A percentile compares a stretch with the other conserved stretches of the same genome.
phyloP scores from a whole-genome alignment of 2,888 invertebrate species.

The Andrena trimmerana region DNA sequence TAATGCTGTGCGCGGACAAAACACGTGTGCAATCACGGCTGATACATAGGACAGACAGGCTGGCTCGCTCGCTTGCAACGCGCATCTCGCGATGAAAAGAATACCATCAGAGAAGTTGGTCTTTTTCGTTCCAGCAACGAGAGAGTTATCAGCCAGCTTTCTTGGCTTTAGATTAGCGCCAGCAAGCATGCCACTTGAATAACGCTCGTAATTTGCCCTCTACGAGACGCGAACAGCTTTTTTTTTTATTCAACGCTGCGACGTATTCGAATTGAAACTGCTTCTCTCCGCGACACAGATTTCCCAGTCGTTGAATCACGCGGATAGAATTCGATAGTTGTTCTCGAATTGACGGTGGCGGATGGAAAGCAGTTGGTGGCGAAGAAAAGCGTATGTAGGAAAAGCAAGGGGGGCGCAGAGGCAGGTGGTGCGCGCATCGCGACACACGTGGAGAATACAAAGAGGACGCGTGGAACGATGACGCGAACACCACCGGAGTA shows the following conservation, averaged over 20 bases:
- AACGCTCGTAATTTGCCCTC: not conserved
- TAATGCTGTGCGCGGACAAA: constrained; percentile 22
- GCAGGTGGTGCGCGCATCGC: not conserved
- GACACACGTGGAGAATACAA: constrained; percentile 31
- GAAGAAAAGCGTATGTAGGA: no score
- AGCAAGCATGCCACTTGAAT: not conserved
- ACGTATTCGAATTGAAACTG: not conserved
- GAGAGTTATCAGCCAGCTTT: not conserved
- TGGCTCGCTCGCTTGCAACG: not conserved
- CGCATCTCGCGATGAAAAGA: constrained; percentile 1
- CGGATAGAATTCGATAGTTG: no score
- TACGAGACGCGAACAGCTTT: not conserved
- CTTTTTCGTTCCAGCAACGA: not conserved
- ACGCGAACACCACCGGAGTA: constrained; percentile 62
- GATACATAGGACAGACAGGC: not conserved
- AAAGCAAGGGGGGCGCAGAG: not conserved
- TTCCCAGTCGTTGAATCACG: no score
- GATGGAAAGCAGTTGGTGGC: no score
- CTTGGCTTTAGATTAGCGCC: constrained; percentile 7
- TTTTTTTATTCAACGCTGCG: not conserved
- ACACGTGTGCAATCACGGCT: constrained; percentile 22
- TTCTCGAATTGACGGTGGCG: no score
- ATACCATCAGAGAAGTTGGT: not conserved
- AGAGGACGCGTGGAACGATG: constrained; percentile 47
- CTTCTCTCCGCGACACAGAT: not conserved